Percentiles rank a stretch among this genome's conserved stretches.
Evolutionary conservation across 2,797 vertebrate genomes (phyloP).

Genomic region (Odontamblyopus rebecca): DNA sequence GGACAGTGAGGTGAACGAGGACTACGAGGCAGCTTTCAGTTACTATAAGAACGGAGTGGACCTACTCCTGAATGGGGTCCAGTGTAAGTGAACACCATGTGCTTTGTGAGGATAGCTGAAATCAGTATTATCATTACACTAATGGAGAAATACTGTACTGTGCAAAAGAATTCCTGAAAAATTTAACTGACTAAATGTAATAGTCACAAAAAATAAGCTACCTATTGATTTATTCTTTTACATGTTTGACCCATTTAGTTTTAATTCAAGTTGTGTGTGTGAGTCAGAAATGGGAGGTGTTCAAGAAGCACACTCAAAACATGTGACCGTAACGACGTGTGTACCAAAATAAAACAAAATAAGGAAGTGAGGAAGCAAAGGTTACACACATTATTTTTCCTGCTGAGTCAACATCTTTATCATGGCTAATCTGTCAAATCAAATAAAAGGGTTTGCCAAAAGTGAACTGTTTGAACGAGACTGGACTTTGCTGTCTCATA

Average conservation of each 20-base stretch:
- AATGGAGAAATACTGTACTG: neutral
- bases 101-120: neutral
- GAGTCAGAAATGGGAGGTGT: constrained; percentile 14
- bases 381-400: constrained; percentile 20
- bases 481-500: constrained; percentile 56
- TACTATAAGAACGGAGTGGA: constrained; percentile 98
- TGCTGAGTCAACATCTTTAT: constrained; percentile 2
- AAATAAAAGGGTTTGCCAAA: constrained; percentile 2
- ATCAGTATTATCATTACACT: neutral
- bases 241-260: neutral
- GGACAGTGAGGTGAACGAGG: constrained; percentile 94
- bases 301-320: constrained; percentile 13
- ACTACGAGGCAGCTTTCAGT: constrained; percentile 97
- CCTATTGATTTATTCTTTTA: neutral
- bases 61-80: constrained; percentile 90
- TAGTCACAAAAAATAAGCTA: neutral
- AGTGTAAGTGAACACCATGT: constrained; percentile 75
- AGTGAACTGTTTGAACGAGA: constrained; percentile 5
- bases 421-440: constrained; percentile 1
- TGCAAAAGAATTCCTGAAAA: neutral
- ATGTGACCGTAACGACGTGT: constrained; percentile 46
- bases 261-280: neutral
- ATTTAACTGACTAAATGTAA: neutral
- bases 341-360: constrained; percentile 44
- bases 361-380: constrained; percentile 56